Evolutionary conservation across 1,140 invertebrate species (phyloP).

Genomic region (Eriocheir sinensis): DNA sequence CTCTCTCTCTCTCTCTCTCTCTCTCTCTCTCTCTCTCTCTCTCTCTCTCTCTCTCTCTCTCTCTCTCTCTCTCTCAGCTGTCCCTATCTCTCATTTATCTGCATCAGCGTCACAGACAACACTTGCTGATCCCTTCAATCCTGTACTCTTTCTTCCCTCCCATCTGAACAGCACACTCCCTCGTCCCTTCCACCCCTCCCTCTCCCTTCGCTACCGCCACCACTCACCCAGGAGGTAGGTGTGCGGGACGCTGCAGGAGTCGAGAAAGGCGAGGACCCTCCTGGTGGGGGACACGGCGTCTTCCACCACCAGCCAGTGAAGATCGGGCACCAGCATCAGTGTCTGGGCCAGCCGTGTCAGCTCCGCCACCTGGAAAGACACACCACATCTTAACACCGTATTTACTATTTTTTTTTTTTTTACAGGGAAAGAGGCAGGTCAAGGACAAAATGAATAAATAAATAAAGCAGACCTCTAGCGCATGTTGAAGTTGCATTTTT

Average conservation of each 20-base stretch:
- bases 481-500: too few relatives aligned
- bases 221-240: slow-evolving; percentile 87
- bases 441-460: too few relatives aligned
- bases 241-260: slow-evolving; percentile 86
- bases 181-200: not conserved
- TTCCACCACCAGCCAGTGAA: slow-evolving; percentile 96
- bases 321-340: slow-evolving; percentile 91
- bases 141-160: not conserved
- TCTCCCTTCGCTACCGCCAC: not conserved
- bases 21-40: too few relatives aligned
- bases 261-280: slow-evolving; percentile 87
- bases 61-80: not conserved
- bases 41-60: not conserved
- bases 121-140: not conserved
- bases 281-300: slow-evolving; percentile 87
- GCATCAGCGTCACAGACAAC: not conserved
- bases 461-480: too few relatives aligned
- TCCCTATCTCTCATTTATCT: not conserved
- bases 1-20: too few relatives aligned
- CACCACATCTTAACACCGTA: not conserved
- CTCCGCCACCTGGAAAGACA: slow-evolving; percentile 89
- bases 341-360: slow-evolving; percentile 94
- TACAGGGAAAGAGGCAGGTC: too few relatives aligned
- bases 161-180: not conserved
- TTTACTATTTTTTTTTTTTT: too few relatives aligned